Conservation (phyloP, 2,888 invertebrate species). For the Apamea monoglypha region DNA sequence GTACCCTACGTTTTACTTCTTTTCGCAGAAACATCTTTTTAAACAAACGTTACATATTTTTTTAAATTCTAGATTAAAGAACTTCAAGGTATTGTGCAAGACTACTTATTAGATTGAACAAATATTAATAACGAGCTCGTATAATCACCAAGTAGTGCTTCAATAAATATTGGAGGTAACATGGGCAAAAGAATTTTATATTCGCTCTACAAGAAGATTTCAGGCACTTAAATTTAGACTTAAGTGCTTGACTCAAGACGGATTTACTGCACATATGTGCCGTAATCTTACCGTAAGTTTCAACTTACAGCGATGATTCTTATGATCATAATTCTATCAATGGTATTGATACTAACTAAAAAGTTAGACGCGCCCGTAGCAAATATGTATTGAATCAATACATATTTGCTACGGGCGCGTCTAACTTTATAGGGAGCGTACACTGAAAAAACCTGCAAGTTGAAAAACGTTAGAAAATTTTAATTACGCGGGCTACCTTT, state of each 20-base stretch:
- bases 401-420: background rate
- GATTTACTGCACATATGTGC: no score
- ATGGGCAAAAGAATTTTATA: background rate
- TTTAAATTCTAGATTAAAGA: background rate
- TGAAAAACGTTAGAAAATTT: background rate
- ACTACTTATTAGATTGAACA: background rate
- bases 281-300: conserved; percentile 17
- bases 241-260: no score
- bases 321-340: background rate
- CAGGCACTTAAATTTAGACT: no score
- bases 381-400: background rate
- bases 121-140: background rate
- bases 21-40: background rate
- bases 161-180: background rate
- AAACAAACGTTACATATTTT: background rate
- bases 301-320: background rate
- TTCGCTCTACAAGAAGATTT: background rate
- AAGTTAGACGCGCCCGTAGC: no score
- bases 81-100: background rate
- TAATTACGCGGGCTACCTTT: background rate
- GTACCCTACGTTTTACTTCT: background rate
- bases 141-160: background rate
- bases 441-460: background rate
- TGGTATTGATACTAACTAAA: no score
- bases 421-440: background rate